Base-by-base conservation (phyloP, 2,113 vertebrate species). In the Bufo gargarizans region DNA sequence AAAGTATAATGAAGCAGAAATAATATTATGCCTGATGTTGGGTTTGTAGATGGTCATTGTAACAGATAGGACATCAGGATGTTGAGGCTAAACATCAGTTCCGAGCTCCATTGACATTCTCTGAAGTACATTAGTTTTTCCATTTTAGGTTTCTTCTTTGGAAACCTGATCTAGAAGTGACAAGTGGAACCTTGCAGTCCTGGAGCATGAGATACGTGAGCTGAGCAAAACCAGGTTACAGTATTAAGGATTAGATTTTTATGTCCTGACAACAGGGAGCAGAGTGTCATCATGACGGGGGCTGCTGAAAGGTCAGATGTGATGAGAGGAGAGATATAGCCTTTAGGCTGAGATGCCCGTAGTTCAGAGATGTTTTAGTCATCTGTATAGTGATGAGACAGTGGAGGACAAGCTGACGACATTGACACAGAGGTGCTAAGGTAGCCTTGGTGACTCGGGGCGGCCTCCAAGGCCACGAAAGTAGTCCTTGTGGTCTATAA, bases 241-340 rank as follows among this genome's bases (percentile, higher is more conserved):
- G 55, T 0, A 22, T 9, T 58, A 58, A 43, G 55, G 1, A 43
- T 43, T 80, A 9, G n/a, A 58, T 76, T 76, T 50, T 19, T 50
- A 45, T 47, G 71, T 49, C 71, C 45, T 58, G 53, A 79, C 49
- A 13, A 33, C 10, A 78, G 20, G 14, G 59, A 4, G 19, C 10
- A 47, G 16, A 65, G 17, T 5, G 58, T 63, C 16, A 7, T 13
- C 56, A 58, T 58, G 56, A 58, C 53, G 6, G 11, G 56, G 45
- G 59, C 33, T 49, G 17, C 45, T 50, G 22, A 82, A 67, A 67
- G 81, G 81, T 82, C 81, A 82, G 56, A 82, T 50, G 20, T 65
- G 47, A 67, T 82, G 81, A 67, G 33, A 43, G 45, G 16, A 12
- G 33, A 63, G 43, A 63, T 50, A 63, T 82, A 11, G 17, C 43